A percentile compares a stretch with the other conserved stretches of the same genome.
These are phyloP conservation scores for Chrysolina haemoptera DNA, from an alignment of 2,888 invertebrate species.

Conservation along the genomic window DNA sequence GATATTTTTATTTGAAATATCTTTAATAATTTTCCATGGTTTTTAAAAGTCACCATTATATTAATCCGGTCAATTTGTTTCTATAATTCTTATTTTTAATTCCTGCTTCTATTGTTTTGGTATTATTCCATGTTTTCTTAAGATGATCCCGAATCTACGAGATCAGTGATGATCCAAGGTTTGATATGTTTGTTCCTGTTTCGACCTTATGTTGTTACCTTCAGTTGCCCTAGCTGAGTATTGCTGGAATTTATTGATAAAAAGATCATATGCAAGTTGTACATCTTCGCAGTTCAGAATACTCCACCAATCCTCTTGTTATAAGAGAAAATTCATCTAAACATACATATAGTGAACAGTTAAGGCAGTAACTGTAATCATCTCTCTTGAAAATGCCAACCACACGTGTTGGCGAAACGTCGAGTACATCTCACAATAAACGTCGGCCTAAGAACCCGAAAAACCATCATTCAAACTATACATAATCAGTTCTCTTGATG, in stretches of 20 bases:
- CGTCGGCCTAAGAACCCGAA: no score
- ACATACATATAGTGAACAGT: no score
- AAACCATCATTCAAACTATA: no score
- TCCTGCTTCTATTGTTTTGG: slow-evolving; percentile 9
- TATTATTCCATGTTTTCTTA: slow-evolving; percentile 15
- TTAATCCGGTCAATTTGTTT: neutral
- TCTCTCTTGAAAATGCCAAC: no score
- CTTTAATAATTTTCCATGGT: slow-evolving; percentile 9
- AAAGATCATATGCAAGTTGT: slow-evolving; percentile 19
- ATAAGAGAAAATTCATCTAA: slow-evolving; percentile 9
- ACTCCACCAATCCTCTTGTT: slow-evolving; percentile 21
- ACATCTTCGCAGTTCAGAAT: slow-evolving; percentile 12
- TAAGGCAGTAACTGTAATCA: no score
- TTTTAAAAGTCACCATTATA: slow-evolving; percentile 18
- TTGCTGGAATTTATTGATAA: slow-evolving; percentile 14
- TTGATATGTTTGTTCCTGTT: slow-evolving; percentile 20
- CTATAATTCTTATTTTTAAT: slow-evolving; percentile 12
- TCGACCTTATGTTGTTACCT: no score
- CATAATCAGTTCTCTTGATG: slow-evolving; percentile 17
- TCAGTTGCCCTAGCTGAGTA: slow-evolving; percentile 1
- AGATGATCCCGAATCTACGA: slow-evolving; percentile 7
- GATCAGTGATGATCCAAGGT: slow-evolving; percentile 17
- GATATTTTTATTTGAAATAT: neutral
- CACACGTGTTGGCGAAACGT: no score
- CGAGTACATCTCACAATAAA: no score